These are phyloP conservation scores for Meloidogyne chitwoodi DNA, from an alignment of 1,140 invertebrate genomes.

Conservation along the genomic window DNA sequence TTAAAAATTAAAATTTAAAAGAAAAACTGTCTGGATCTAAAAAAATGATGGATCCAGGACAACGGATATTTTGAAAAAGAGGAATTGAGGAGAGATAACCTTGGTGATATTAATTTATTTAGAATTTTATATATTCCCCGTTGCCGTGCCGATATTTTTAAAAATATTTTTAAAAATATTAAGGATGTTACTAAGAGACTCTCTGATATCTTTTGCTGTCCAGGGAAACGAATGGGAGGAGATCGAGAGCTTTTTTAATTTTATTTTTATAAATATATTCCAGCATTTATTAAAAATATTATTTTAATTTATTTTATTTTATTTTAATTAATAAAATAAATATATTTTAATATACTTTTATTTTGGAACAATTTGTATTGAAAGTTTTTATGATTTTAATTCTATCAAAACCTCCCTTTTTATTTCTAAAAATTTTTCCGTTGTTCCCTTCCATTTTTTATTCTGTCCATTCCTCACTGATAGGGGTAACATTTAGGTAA, in stretches of 20 bases:
- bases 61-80: neutral
- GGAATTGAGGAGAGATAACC: neutral
- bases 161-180: neutral
- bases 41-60: neutral
- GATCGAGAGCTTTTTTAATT: neutral
- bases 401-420: too few species aligned
- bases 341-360: too few species aligned
- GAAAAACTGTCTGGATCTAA: too few species aligned
- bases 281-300: neutral
- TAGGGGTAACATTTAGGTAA: too few species aligned
- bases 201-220: neutral
- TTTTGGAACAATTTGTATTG: too few species aligned
- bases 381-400: too few species aligned
- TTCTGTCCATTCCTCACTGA: too few species aligned
- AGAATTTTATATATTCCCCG: neutral
- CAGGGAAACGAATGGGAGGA: neutral
- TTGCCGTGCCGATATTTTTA: neutral
- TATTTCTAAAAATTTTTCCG: too few species aligned
- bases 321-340: too few species aligned
- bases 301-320: neutral
- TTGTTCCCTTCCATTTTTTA: too few species aligned
- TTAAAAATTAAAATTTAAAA: too few species aligned
- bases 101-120: neutral
- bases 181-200: neutral
- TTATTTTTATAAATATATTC: neutral